These are phyloP conservation scores for Colletes collaris DNA, from an alignment of 2,888 invertebrate genomes.

Conservation along the genomic window DNA sequence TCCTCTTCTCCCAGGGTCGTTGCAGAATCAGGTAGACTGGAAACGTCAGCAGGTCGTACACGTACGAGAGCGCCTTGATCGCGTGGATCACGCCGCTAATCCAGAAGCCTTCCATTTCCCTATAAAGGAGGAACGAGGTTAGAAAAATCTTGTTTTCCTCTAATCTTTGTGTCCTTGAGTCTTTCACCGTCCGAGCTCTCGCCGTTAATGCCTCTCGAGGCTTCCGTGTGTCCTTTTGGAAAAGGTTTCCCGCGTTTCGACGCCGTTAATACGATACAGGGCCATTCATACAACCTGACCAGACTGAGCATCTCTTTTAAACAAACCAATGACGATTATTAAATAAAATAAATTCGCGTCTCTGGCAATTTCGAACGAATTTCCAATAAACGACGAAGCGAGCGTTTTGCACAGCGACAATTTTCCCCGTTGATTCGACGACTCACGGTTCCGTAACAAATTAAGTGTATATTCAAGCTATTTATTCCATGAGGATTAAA, in stretches of 20 bases:
- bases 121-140: constrained; percentile 67
- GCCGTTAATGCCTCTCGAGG: background rate
- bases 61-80: constrained; percentile 91
- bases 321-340: no score
- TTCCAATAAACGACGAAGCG: background rate
- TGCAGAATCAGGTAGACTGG: constrained; percentile 95
- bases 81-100: constrained; percentile 89
- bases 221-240: background rate
- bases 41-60: constrained; percentile 95
- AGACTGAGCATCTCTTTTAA: no score
- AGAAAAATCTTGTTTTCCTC: background rate
- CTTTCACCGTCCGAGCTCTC: background rate
- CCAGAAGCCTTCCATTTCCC: constrained; percentile 86
- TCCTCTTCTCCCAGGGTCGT: constrained; percentile 93
- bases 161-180: background rate
- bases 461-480: background rate
- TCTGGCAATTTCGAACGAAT: background rate
- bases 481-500: background rate
- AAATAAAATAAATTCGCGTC: no score
- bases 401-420: background rate
- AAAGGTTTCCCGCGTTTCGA: background rate
- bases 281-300: no score
- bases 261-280: no score
- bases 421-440: background rate
- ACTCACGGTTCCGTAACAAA: background rate